Base-by-base conservation (phyloP, 2,888 invertebrate genomes). In the Caenorhabditis afra region DNA sequence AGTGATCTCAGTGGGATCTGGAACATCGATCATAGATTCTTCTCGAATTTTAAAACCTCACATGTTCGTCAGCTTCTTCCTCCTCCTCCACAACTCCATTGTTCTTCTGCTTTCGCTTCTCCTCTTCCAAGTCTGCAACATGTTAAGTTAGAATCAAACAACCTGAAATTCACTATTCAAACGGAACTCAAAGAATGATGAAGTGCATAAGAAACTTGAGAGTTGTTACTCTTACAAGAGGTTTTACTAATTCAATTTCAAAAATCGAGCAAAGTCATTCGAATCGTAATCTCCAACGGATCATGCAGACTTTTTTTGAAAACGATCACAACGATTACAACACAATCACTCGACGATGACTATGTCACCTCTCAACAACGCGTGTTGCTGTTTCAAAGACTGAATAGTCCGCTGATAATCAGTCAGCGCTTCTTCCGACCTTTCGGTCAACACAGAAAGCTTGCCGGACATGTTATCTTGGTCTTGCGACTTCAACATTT, bases 361-460 rank as follows among this genome's bases (percentile, higher is more conserved):
- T 52, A 7, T 47, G 50, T 76, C 80, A 84, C 84, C 84, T 82
- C 73, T 70, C 52, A 89, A 79, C 35, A 89, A 83, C 57, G 79
- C 74, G 50, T 87, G 82, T 62, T 89, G 89, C 62, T 88, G 87
- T 41, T 85, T 81, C 29, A 89, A 68, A 10, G 85, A 85, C 81
- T 86, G 83, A 59, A 84, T 82, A 55, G 85, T 85, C 45, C 83
- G 68, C 55, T 83, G 89, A 71, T 89, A 90, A 62, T 89, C 89
- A 44, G 89, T 88, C 52, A 89, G 68, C 50, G 87, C 86, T 71
- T 89, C 89, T 76, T 89, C 89, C 12, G 87, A 87, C 52, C 85
- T 62, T 80, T 89, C 89, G 22, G 88, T 90, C 59, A 89, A 66
- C 14, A 89, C 89, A 14, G 89, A 89, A 23, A 89, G 73, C 75